phyloP scores from a whole-genome alignment of 2,888 invertebrate species.

The Melieria omissa region DNA sequence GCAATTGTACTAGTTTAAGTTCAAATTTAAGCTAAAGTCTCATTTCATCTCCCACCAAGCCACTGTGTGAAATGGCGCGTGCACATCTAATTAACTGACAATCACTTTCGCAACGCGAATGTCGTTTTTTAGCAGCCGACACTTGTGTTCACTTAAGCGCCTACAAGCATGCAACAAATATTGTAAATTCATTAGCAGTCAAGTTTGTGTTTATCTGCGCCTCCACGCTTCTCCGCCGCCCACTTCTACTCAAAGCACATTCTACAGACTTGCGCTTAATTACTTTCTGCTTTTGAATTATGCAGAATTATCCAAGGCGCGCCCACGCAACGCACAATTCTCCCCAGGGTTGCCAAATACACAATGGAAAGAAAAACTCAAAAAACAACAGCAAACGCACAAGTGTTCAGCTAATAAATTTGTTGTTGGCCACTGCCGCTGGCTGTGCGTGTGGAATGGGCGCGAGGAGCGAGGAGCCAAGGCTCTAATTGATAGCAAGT shows the following conservation, averaged over 20 bases:
- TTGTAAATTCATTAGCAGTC: constrained; percentile 21
- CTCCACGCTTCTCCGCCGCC: neutral
- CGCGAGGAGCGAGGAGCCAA: neutral
- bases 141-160: constrained; percentile 5
- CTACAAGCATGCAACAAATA: constrained; percentile 33
- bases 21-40: too few species aligned
- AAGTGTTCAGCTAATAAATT: constrained; percentile 12
- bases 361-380: neutral
- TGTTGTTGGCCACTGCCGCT: neutral
- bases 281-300: constrained; percentile 24
- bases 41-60: too few species aligned
- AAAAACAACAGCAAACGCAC: neutral
- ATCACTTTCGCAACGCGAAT: too few species aligned
- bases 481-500: constrained; percentile 25
- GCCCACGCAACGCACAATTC: neutral
- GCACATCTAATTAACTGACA: too few species aligned
- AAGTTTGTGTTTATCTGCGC: neutral
- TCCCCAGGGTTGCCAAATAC: too few species aligned
- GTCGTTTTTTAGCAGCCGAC: too few species aligned
- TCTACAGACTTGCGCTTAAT: constrained; percentile 17
- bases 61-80: too few species aligned
- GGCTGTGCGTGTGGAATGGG: neutral
- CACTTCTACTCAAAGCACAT: constrained; percentile 9
- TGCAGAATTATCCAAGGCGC: constrained; percentile 27
- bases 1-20: too few species aligned